Base-by-base conservation (phyloP, 2,888 invertebrate species). In the Allacma fusca region DNA sequence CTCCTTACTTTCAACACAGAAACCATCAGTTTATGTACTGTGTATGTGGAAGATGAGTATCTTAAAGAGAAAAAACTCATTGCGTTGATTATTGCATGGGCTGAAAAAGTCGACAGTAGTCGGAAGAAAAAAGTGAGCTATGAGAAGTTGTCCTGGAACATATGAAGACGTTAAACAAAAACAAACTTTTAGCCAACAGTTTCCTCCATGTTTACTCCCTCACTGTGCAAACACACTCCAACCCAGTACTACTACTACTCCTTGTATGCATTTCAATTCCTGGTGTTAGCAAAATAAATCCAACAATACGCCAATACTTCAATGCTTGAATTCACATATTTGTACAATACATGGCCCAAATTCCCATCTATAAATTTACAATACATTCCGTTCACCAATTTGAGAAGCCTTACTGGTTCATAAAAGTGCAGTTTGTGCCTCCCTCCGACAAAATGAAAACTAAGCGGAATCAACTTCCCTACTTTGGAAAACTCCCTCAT, bases 171-270 rank as follows among this genome's bases (percentile, higher is more conserved):
- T 62, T 34, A 73, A 73, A 73, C 34, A 62, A 73, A 73, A 73
- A 73, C 64, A 73, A 73, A 73, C 73, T 73, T 71, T 71, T 12
- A 73, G 64, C 62, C 73, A 62, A 24, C 40, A 62, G 62, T 62
- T 73, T 73, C 34, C 73, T 34, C 34, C 59, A 73, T 26, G n/a
- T 59, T 29, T 57, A 50, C 59, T 16, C 21, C 57, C 59, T 28
- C 24, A 9, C 1, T 23, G n/a, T 28, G 23, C 40, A 68, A 28
- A 67, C 21, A 70, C 2, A 50, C 70, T 70, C 24, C 57, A 59
- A 16, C 44, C 9, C 24, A 5, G 16, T 50, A 50, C 19, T 50
- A n/a, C 2, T 9, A 50, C 40, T 40, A 13, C 40, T 9, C 4
- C 50, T 16, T 50, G 16, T 50, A 50, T 40, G 16, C 19, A 50